Evolutionary conservation across 1,140 invertebrate species (phyloP).

Genomic region (Aphidius ervi): DNA sequence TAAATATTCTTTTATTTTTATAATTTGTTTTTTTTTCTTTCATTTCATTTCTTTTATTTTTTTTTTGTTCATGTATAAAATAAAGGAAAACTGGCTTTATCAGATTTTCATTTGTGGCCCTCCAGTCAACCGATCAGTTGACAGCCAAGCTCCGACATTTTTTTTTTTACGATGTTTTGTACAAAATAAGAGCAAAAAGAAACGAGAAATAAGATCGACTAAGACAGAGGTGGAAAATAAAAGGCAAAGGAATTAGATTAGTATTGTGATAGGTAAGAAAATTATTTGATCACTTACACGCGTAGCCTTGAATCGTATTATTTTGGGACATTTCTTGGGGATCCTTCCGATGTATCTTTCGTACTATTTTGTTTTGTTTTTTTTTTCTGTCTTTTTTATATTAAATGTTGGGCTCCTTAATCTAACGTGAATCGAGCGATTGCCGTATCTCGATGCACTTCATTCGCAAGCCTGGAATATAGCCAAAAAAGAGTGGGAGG

Average conservation of each 20-base stretch:
- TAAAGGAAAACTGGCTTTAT: constrained; percentile 48
- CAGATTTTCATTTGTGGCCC: constrained; percentile 25
- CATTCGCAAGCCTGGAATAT: neutral
- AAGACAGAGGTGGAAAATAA: neutral
- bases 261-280: constrained; percentile 1
- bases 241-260: no score
- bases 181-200: constrained; percentile 6
- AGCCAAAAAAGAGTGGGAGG: neutral
- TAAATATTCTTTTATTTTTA: neutral
- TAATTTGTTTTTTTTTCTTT: constrained; percentile 5
- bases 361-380: no score
- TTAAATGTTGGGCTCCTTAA: no score
- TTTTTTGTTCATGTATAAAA: constrained; percentile 29
- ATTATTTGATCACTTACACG: constrained; percentile 34
- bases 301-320: constrained; percentile 33
- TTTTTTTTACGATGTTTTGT: constrained; percentile 6
- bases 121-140: neutral
- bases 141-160: neutral
- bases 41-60: constrained; percentile 19
- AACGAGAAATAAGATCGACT: neutral
- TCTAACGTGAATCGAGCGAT: no score
- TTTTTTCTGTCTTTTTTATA: no score
- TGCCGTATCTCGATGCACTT: no score
- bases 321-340: constrained; percentile 32
- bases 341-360: neutral